phyloP scores from a whole-genome alignment of 2,797 vertebrate species.

The Babyrousa celebensis region DNA sequence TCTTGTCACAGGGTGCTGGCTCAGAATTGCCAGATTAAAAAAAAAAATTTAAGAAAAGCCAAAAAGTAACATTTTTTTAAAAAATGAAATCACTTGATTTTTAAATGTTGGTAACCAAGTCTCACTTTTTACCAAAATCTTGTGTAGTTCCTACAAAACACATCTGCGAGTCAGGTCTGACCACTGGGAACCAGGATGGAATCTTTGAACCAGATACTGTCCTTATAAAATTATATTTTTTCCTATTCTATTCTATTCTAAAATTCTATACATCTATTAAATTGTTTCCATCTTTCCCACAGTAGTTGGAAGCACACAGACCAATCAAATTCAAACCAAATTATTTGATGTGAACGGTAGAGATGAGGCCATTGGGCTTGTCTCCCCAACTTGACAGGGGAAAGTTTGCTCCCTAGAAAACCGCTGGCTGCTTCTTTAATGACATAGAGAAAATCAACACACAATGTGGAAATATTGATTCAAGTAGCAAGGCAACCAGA shows the following conservation, averaged over 20 bases:
- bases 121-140: slow-evolving; percentile 18
- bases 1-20: background rate
- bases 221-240: background rate
- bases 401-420: background rate
- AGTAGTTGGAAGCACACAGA: background rate
- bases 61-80: background rate
- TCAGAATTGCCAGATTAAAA: background rate
- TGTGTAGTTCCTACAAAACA: background rate
- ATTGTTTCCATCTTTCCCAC: background rate
- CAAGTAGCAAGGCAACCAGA: background rate
- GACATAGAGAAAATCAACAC: background rate
- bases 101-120: background rate
- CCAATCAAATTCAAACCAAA: slow-evolving; percentile 50
- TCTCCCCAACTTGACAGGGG: background rate
- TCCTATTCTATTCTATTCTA: background rate
- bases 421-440: background rate
- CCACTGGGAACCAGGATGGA: background rate
- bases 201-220: background rate
- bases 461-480: background rate
- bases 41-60: background rate
- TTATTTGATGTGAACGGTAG: slow-evolving; percentile 17
- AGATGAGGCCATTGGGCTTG: background rate
- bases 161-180: background rate
- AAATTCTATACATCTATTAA: background rate
- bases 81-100: background rate